Percentiles rank a stretch among this genome's conserved stretches.
Conservation (phyloP, 2,888 invertebrate species). For the Morpho achilles region DNA sequence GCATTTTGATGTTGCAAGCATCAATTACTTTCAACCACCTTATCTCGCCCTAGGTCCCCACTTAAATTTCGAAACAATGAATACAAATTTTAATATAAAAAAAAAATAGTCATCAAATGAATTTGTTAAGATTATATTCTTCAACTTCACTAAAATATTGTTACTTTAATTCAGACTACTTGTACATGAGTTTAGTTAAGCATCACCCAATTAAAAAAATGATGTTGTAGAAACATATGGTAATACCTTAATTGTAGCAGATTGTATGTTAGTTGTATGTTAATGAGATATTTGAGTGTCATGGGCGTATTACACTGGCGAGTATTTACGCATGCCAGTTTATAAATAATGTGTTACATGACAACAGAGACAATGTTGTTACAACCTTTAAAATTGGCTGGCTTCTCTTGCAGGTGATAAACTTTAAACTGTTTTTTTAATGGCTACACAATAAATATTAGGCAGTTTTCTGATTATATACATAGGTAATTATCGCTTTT, state of each 20-base stretch:
- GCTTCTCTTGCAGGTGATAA: conserved; percentile 10
- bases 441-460: no score
- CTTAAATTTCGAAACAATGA: conserved; percentile 2
- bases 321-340: conserved; percentile 22
- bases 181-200: no score
- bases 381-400: conserved; percentile 9
- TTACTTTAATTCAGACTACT: no score
- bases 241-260: conserved; percentile 33
- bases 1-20: conserved; percentile 55
- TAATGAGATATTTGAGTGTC: conserved; percentile 45
- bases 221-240: conserved; percentile 24
- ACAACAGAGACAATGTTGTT: conserved; percentile 17
- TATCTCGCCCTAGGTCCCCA: conserved; percentile 22
- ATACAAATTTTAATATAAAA: no score
- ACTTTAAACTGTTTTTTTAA: background rate
- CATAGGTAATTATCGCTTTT: no score
- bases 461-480: no score
- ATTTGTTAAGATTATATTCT: no score
- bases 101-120: no score
- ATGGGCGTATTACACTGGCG: conserved; percentile 34
- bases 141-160: no score
- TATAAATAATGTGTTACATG: conserved; percentile 23
- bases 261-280: conserved; percentile 36
- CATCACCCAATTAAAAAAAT: no score
- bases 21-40: conserved; percentile 22